Evolutionary conservation across 2,888 invertebrate species (phyloP).

Genomic region (Esperia sulphurella): DNA sequence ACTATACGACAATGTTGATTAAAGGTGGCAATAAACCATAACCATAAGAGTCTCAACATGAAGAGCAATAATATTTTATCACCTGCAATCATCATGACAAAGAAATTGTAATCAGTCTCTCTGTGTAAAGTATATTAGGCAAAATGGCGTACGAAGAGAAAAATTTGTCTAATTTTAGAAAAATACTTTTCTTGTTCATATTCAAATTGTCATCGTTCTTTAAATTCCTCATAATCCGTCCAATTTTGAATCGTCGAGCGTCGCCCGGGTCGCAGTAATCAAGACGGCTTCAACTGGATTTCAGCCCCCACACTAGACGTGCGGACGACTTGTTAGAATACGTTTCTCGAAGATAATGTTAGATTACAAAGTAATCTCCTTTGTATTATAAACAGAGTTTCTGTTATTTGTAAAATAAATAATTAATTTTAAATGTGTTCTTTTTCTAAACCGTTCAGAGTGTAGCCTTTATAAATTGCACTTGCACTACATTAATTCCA

Average conservation of each 20-base stretch:
- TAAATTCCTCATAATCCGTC: constrained; percentile 78
- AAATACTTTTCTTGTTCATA: constrained; percentile 66
- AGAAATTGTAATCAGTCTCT: constrained; percentile 33
- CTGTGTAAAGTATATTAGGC: constrained; percentile 4
- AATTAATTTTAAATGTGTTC: constrained; percentile 21
- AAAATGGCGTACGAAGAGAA: constrained; percentile 25
- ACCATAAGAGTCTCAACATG: constrained; percentile 14
- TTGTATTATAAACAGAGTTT: constrained; percentile 12
- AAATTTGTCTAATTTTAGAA: constrained; percentile 58
- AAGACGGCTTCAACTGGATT: constrained; percentile 73
- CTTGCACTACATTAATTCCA: constrained; percentile 54
- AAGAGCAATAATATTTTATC: constrained; percentile 28
- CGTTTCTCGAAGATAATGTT: constrained; percentile 34
- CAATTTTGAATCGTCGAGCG: constrained; percentile 70
- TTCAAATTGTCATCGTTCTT: constrained; percentile 75
- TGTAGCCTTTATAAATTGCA: constrained; percentile 38
- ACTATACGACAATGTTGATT: too few species aligned
- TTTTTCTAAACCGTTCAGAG: constrained; percentile 18
- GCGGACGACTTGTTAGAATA: constrained; percentile 40
- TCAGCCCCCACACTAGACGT: constrained; percentile 56
- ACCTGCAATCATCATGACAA: constrained; percentile 40
- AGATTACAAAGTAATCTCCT: constrained; percentile 25
- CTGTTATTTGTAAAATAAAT: constrained; percentile 1
- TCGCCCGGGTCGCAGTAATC: constrained; percentile 63
- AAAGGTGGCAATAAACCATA: not conserved